Percentiles rank a stretch among this genome's conserved stretches.
phyloP scores from a whole-genome alignment of 2,113 vertebrate species.

The Nettapus auritus region DNA sequence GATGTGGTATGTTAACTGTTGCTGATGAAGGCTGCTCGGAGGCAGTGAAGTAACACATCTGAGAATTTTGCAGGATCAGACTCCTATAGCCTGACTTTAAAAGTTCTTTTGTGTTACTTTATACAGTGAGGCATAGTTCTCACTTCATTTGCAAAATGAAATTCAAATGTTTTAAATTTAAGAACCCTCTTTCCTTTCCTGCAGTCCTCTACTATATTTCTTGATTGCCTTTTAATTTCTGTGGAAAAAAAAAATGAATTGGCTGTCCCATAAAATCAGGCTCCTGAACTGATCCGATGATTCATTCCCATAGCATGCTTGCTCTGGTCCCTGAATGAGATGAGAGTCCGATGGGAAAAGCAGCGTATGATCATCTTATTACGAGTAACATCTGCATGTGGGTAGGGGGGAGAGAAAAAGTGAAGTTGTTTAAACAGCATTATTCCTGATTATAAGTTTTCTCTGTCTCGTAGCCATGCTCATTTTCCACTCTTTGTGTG shows the following conservation, averaged over 20 bases:
- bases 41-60: background rate
- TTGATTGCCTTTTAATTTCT: constrained; percentile 8
- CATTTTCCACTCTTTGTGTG: background rate
- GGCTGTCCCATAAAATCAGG: background rate
- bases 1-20: background rate
- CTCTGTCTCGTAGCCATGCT: background rate
- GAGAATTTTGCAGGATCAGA: background rate
- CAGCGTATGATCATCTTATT: background rate
- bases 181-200: background rate
- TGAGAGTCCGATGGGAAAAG: background rate
- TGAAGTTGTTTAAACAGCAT: background rate
- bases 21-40: background rate
- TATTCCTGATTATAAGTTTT: background rate
- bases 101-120: background rate
- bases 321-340: background rate
- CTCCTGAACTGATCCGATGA: background rate
- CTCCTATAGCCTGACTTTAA: background rate
- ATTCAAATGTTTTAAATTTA: background rate
- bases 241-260: background rate
- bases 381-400: background rate
- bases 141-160: background rate
- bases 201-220: background rate
- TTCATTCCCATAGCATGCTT: background rate
- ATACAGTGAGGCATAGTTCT: background rate
- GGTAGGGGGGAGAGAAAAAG: background rate